Evolutionary conservation across 30 jellyfish, hydroid and myxozoan species (phyloP), one percentile per base, ranked within the genome.

Genomic region (Chrysaora quinquecirrha): DNA sequence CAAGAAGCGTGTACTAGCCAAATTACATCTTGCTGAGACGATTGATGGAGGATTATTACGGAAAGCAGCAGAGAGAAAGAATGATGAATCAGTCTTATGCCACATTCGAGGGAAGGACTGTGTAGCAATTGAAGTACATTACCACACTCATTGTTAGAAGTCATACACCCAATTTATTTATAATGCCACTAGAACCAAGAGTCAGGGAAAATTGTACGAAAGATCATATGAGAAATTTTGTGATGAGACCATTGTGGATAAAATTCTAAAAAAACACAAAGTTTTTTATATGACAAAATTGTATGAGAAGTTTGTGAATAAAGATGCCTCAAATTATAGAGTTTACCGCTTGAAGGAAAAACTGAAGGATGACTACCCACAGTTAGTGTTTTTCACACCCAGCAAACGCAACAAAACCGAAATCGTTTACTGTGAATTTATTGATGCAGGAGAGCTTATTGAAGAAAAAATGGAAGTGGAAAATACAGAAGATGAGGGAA

Each of bases 61-160:
- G 19, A 87, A 54, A 50, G 93, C 93, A 7, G 86, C 93, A 30
- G 58, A 14, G 34, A 75, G 66, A 19, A 69, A 82, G 32, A 60
- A 58, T 1, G 86, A 82, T 46, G 60, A 71, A 58, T n/a, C 30
- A n/a, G 70, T 82, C 30, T 34, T 82, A 29, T n/a, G 69, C 31
- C 93, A 68, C 18, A 82, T 69, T 32, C 22, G 20, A 54, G 87
- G 66, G 31, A 82, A 82, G 46, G 93, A 82, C 49, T 82, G 87
- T 82, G 93, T 82, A 32, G 86, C 93, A n/a, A 43, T 82, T 2
- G 86, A 82, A 56, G 87, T 82, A 25, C 12, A 61, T 0, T 82
- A 82, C 73, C 93, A 82, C 46, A 71, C 35, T 50, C 69, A 27
- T 33, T 82, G 93, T 33, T 68, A 82, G 56, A 43, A 43, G 58